These are phyloP conservation scores for Drosophila dives DNA, from an alignment of 2,888 invertebrate genomes.

Conservation along the genomic window DNA sequence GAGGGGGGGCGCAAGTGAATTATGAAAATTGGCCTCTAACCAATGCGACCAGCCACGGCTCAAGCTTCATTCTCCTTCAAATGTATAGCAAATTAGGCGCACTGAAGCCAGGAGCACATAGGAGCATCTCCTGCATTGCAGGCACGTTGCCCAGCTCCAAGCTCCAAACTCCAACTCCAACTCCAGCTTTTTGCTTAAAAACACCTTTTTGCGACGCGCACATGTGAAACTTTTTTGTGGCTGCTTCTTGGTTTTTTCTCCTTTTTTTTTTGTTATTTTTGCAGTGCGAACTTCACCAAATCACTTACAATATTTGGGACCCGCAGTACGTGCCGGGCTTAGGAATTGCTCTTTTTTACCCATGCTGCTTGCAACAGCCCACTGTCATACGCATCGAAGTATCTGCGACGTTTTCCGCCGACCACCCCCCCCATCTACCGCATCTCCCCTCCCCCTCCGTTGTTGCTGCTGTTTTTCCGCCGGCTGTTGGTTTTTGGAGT, in stretches of 20 bases:
- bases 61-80: neutral
- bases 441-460: neutral
- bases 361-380: slow-evolving; percentile 41
- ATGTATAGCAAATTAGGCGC: slow-evolving; percentile 74
- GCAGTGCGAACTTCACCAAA: slow-evolving; percentile 70
- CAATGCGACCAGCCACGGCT: neutral
- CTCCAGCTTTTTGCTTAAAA: slow-evolving; percentile 13
- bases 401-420: slow-evolving; percentile 40
- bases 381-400: slow-evolving; percentile 79
- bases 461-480: slow-evolving; percentile 39
- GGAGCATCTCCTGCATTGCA: slow-evolving; percentile 62
- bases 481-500: slow-evolving; percentile 76
- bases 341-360: slow-evolving; percentile 56
- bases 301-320: slow-evolving; percentile 80
- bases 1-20: slow-evolving; percentile 65
- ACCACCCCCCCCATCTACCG: neutral
- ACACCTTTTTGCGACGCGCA: slow-evolving; percentile 49
- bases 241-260: slow-evolving; percentile 14
- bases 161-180: neutral
- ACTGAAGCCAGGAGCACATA: slow-evolving; percentile 43
- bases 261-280: neutral
- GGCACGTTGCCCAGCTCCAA: slow-evolving; percentile 60
- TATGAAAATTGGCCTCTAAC: slow-evolving; percentile 68
- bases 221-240: slow-evolving; percentile 53
- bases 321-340: slow-evolving; percentile 77